Base-by-base conservation (phyloP, 2,888 invertebrate species). In the Oithona nana region DNA sequence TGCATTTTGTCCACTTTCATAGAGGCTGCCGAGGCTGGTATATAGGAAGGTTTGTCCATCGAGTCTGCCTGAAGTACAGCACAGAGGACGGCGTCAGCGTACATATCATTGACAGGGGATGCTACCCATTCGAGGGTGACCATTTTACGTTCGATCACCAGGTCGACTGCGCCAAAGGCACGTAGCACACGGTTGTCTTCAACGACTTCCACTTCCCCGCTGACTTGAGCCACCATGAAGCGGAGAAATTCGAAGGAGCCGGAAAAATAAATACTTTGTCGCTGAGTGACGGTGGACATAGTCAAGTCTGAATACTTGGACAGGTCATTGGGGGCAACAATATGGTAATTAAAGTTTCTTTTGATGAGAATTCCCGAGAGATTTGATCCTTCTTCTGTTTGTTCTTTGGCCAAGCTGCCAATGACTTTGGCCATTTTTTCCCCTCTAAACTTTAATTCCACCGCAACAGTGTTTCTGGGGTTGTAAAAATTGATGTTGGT, bases 371-470 rank as follows among this genome's bases (percentile, higher is more conserved):
- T 83, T 0, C 98, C 98, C 4, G 94, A 89, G 3, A 98, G 74
- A 65, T 80, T 11, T 64, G 83, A 80, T 16, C 84, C 86, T 0
- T 88, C 81, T 67, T 79, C 79, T 0, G 94, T 89, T 54, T 82
- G 81, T 59, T 84, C 82, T 69, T 87, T 79, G 0, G 97, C 97
- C 65, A 98, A 75, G 1, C 81, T 80, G 0, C 98, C 98, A 83
- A 98, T 94, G 57, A 85, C 81, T 79, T 98, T 98, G 1, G 97
- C 97, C 2, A 92, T 94, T 76, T 95, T 97, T 73, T 98, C 97
- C 28, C 97, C 98, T 51, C 93, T 78, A 75, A 99, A 98, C 70
- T 90, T 86, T 63, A 98, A 79, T 68, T 88, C 83, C 0, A 99
- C 88, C 0, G 83, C 83, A 65, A 92, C 89, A 3, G 95, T 95